Percentiles rank a stretch among this genome's conserved stretches.
phyloP scores from a whole-genome alignment of 2,888 invertebrate genomes.

The Artemia sinica region DNA sequence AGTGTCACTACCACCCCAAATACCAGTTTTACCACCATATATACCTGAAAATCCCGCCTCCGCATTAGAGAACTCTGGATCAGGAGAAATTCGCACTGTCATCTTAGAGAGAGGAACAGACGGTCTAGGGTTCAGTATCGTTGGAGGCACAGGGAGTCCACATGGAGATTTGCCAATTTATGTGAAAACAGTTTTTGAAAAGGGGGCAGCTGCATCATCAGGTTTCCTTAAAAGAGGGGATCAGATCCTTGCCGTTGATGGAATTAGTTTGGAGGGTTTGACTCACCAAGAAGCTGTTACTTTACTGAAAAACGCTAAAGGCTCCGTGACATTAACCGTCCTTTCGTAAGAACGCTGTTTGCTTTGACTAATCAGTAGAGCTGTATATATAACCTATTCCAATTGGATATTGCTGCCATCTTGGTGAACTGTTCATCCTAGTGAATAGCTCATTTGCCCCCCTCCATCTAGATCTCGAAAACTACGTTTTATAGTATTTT shows the following conservation, averaged over 20 bases:
- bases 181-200: constrained; percentile 35
- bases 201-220: constrained; percentile 31
- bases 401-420: no score
- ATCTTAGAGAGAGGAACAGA: constrained; percentile 36
- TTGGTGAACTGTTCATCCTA: no score
- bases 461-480: no score
- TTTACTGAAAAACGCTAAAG: constrained; percentile 35
- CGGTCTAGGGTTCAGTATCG: constrained; percentile 40
- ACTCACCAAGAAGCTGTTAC: constrained; percentile 34
- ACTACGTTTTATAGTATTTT: no score
- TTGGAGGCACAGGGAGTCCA: constrained; percentile 37
- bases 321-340: constrained; percentile 37
- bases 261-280: constrained; percentile 32
- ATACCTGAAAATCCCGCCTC: constrained; percentile 9
- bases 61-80: constrained; percentile 20
- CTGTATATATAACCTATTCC: no score
- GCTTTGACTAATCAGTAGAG: no score
- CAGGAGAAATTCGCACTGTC: constrained; percentile 28
- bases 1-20: constrained; percentile 4
- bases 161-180: constrained; percentile 40
- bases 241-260: constrained; percentile 34
- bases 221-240: constrained; percentile 33
- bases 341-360: constrained; percentile 26
- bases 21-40: constrained; percentile 4
- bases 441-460: no score